These are phyloP conservation scores for Tipula unca DNA, from an alignment of 2,888 invertebrate species.

Conservation along the genomic window DNA sequence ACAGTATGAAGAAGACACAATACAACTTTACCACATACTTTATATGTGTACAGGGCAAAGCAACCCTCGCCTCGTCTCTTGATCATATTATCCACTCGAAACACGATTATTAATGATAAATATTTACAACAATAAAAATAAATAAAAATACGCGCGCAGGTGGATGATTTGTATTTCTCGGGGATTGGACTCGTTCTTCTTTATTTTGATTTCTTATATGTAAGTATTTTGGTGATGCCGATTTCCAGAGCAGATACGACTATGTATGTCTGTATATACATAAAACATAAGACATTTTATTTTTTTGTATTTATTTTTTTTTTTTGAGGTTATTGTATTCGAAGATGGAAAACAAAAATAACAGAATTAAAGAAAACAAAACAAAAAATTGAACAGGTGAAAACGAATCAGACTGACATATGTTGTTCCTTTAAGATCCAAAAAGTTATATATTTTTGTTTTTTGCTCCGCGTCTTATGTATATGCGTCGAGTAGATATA, in stretches of 20 bases:
- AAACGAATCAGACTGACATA: background rate
- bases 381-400: background rate
- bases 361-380: background rate
- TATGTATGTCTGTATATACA: background rate
- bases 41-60: background rate
- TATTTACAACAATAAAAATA: background rate
- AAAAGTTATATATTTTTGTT: background rate
- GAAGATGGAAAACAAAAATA: background rate
- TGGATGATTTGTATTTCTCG: background rate
- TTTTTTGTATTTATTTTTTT: background rate
- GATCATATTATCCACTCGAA: background rate
- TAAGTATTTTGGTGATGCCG: background rate
- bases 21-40: background rate
- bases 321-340: background rate
- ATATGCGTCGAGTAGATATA: too few species aligned
- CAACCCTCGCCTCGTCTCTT: background rate
- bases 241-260: background rate
- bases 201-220: conserved; percentile 14
- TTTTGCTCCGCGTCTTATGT: background rate
- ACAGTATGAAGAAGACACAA: background rate
- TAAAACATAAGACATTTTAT: background rate
- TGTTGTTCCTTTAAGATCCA: background rate
- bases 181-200: background rate
- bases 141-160: background rate
- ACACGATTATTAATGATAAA: background rate